Base-by-base conservation (phyloP, 2,888 invertebrate genomes). In the Heliconius erato region DNA sequence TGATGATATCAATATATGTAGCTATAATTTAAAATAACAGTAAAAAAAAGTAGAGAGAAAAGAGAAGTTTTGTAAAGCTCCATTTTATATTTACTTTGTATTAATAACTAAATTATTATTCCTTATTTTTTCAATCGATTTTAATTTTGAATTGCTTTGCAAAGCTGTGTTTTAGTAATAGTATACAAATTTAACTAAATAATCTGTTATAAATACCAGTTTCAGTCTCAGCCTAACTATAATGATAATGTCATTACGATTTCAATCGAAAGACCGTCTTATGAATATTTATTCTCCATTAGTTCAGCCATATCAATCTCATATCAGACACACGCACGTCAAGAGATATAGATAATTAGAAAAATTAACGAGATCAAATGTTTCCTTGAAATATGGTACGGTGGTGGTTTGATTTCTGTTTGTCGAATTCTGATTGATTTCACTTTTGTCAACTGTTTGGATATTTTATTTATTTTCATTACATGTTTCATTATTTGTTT, bases 231-330 rank as follows among this genome's bases (percentile, higher is more conserved):
- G 23, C 23, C 32, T 28, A 74, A 54, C 32, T 74, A 2, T 54
- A 54, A 54, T 74, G 54, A 74, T 54, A 23, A 49, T 59, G 74
- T 74, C 35, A 35, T 76, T 76, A 76, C n/a, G 59, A 63, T 76
- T 49, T 63, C 59, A 76, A 76, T 76, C 32, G 63, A 63, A 72
- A 63, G 14, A 54, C 59, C 63, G 35, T 35, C 59, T 76, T 16
- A 76, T 76, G 59, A 63, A 76, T 76, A 76, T 76, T 35, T 35
- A 76, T 59, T n/a, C 9, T 63, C 35, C 59, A 76, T 76, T 76
- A 76, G 76, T 35, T 35, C 59, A 76, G 59, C 59, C 76, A 63
- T 76, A 63, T 76, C 76, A n/a, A 16, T 63, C 59, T 76, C 32
- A 63, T 76, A 76, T 63, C 35, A 35, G 5, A 63, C 35, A 76